A percentile compares a stretch with the other conserved stretches of the same genome.
Evolutionary conservation across 92 coral and sea anemone genomes (phyloP).

Genomic region (Virgularia gustaviana): DNA sequence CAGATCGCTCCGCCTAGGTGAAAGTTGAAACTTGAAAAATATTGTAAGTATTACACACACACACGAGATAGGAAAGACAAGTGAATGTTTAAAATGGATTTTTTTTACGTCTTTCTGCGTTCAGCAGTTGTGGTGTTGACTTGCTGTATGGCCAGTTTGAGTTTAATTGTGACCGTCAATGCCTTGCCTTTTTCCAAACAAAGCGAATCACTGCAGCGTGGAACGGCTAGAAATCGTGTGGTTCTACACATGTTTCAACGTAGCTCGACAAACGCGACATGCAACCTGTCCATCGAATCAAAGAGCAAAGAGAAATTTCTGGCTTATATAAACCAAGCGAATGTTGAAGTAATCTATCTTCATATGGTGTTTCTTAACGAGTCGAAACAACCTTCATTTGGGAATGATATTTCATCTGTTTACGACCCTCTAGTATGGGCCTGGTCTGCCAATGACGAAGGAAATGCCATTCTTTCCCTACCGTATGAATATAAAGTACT

Average conservation of each 20-base stretch:
- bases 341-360: conserved; percentile 11
- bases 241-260: background rate
- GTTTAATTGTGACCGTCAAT: background rate
- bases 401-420: background rate
- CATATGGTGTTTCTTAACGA: conserved; percentile 12
- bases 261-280: background rate
- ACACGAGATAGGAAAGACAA: too few relatives aligned
- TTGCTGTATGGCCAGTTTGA: too few relatives aligned
- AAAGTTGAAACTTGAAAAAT: too few relatives aligned
- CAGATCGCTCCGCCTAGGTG: too few relatives aligned
- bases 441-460: conserved; percentile 25
- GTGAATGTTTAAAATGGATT: background rate
- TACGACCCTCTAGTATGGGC: conserved; percentile 31
- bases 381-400: background rate
- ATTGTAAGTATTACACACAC: too few relatives aligned
- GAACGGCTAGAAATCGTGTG: background rate
- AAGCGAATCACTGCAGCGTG: too few relatives aligned
- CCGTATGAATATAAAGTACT: conserved; percentile 22
- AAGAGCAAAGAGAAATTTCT: conserved; percentile 16
- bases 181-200: too few relatives aligned
- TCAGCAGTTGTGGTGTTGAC: too few relatives aligned
- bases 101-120: background rate
- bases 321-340: background rate
- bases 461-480: conserved; percentile 15
- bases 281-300: background rate